These are phyloP conservation scores for Catostylus mosaicus DNA, from an alignment of 30 jellyfish, hydroid and myxozoan species.

Conservation along the genomic window DNA sequence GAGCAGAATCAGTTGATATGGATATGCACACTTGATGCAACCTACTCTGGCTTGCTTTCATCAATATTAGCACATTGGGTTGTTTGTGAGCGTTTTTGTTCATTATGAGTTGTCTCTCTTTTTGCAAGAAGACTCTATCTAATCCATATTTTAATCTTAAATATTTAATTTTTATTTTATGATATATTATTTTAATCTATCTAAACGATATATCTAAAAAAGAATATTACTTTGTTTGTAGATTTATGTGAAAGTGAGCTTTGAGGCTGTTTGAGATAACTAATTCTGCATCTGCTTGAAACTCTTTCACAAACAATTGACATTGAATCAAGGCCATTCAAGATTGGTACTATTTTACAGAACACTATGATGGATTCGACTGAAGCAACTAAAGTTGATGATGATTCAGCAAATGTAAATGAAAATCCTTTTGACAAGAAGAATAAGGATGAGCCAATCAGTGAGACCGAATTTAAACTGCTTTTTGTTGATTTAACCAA, in stretches of 20 bases:
- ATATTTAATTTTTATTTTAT: too few relatives aligned
- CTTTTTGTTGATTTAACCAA: slow-evolving; percentile 18
- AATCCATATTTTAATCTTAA: too few relatives aligned
- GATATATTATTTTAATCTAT: too few relatives aligned
- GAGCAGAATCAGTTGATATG: too few relatives aligned
- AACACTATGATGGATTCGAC: background rate
- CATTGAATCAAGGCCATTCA: background rate
- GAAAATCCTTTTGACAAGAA: background rate
- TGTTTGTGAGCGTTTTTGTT: too few relatives aligned
- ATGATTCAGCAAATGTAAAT: background rate
- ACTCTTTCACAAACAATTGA: background rate
- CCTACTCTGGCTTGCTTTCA: too few relatives aligned
- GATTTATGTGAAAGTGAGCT: background rate
- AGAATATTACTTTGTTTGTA: background rate
- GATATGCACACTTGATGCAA: too few relatives aligned
- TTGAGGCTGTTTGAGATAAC: background rate
- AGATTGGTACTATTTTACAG: background rate
- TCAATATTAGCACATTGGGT: too few relatives aligned
- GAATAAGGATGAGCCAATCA: slow-evolving; percentile 42
- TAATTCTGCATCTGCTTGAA: background rate
- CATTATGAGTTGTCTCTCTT: too few relatives aligned
- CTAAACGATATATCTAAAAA: background rate
- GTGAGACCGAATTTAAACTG: slow-evolving; percentile 36
- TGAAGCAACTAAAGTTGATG: background rate
- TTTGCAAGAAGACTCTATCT: too few relatives aligned